phyloP scores from a whole-genome alignment of 2,797 vertebrate genomes.

The Acanthornis magna region DNA sequence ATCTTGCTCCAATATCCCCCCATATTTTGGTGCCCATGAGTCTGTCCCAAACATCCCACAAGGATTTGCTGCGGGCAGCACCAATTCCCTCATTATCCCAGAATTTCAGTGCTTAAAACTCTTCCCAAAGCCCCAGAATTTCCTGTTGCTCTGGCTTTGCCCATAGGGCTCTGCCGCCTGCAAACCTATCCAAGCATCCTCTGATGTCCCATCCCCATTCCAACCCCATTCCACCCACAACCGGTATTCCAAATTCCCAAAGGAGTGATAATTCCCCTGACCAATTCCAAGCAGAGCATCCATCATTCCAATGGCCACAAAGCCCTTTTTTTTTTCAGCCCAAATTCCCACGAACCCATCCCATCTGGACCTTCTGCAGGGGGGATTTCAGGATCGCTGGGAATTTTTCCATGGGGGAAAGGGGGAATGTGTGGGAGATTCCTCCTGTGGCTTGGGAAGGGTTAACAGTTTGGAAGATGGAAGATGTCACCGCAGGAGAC shows the following conservation, averaged over 20 bases:
- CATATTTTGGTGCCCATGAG: fast-evolving
- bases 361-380: background rate
- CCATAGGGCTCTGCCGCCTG: background rate
- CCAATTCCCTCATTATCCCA: background rate
- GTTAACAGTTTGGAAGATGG: background rate
- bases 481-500: background rate
- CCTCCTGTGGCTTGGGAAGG: background rate
- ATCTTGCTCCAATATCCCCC: background rate
- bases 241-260: background rate
- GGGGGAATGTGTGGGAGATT: fast-evolving
- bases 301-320: background rate
- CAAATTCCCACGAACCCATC: fast-evolving
- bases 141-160: background rate
- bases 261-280: fast-evolving
- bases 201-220: too few relatives aligned
- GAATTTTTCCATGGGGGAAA: background rate
- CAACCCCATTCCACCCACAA: background rate
- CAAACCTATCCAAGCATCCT: background rate
- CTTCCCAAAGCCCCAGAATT: background rate
- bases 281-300: background rate
- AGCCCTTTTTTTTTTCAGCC: background rate
- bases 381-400: fast-evolving
- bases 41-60: background rate
- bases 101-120: background rate
- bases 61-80: background rate